These are phyloP conservation scores for Branchellion lobata DNA, from an alignment of 2,888 invertebrate species.

Conservation along the genomic window DNA sequence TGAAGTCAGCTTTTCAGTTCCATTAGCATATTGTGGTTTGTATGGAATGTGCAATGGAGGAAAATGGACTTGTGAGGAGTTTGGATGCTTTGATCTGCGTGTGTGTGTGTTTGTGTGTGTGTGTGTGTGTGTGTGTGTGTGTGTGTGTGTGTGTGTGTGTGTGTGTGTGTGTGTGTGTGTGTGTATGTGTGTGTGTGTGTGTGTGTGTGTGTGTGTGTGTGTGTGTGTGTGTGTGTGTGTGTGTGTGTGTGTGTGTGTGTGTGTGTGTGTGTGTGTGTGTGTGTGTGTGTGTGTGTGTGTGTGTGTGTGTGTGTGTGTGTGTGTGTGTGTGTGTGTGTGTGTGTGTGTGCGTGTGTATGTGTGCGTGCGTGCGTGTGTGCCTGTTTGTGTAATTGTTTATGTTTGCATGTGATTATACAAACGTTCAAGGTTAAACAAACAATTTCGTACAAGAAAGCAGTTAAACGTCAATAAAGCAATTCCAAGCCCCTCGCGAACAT, in stretches of 20 bases:
- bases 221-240: conserved; percentile 42
- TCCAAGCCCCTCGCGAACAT: too few species aligned
- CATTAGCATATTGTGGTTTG: too few species aligned
- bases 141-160: conserved; percentile 23
- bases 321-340: conserved; percentile 32
- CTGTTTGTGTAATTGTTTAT: too few species aligned
- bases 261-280: conserved; percentile 45
- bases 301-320: conserved; percentile 33
- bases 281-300: conserved; percentile 43
- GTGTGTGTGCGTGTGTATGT: neutral
- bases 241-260: conserved; percentile 46
- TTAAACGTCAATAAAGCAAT: too few species aligned
- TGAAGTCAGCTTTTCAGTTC: too few species aligned
- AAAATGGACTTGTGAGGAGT: too few species aligned
- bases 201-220: conserved; percentile 44
- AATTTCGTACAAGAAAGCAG: too few species aligned
- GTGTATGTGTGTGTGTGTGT: conserved; percentile 33
- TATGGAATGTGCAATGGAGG: too few species aligned
- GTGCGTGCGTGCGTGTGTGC: too few species aligned
- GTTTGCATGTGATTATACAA: too few species aligned
- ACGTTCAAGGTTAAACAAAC: too few species aligned
- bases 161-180: conserved; percentile 10
- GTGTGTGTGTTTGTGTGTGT: conserved; percentile 18
- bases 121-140: conserved; percentile 19
- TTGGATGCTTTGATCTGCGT: neutral